Evolutionary conservation across 2,888 invertebrate species (phyloP), one percentile per base, ranked within the genome.

Genomic region (Orchesellides sinensis): DNA sequence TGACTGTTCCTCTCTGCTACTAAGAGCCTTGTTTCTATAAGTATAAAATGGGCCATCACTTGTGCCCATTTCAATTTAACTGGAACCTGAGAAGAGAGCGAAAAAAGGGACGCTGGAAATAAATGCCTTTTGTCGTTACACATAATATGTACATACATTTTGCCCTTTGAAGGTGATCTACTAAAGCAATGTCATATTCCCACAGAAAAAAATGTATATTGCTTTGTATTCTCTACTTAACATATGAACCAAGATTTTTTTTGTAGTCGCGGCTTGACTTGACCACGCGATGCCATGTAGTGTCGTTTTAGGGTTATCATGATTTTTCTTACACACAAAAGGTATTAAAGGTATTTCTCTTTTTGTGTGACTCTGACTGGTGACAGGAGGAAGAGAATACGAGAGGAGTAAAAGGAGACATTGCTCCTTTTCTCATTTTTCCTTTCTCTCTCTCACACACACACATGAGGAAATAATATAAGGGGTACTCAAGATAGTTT

Each of bases 401-500:
- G 73, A 72, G 47, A 74, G 72, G 79, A 63, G 40, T 40, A 40
- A 56, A 45, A 77, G 59, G 69, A 84, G 69, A 84, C 77, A 77
- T 66, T 81, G 75, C 80, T 65, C 68, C 59, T 70, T 56, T 69
- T 56, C 29, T 47, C 52, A 54, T 52, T 59, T 65, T 32, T 17
- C 35, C 35, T 61, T 17, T 10, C 10, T 77, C 56, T 77, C n/a
- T n/a, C n/a, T n/a, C n/a, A n/a, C n/a, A n/a, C n/a, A 45, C 56
- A 65, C 59, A 68, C 75, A 82, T 27, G 82, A 70, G 70, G 69
- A 82, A 66, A 66, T 66, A 66, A 66, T 66, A 66, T 66, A 78
- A n/a, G 83, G 47, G 59, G 65, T 69, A 80, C 78, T 82, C 79
- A 70, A 84, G 84, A 85, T 77, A 83, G 77, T 77, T 84, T 87